Percentiles rank a stretch among this genome's conserved stretches.
Conservation (phyloP, 2,113 vertebrate species). For the Camarhynchus parvulus region DNA sequence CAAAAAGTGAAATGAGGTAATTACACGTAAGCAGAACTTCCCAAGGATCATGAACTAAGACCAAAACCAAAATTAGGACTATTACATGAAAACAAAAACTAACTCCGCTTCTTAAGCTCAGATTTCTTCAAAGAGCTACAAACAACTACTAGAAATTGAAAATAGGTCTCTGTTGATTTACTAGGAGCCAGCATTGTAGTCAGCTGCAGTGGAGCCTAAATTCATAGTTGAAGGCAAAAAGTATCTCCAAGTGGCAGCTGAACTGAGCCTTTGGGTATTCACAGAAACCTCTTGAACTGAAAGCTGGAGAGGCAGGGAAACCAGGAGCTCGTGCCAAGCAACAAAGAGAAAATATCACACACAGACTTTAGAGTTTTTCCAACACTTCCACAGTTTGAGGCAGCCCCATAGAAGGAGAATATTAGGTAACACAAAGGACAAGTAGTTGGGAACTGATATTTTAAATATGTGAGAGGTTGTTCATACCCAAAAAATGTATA, state of each 20-base stretch:
- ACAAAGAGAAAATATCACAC: neutral
- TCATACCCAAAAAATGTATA: neutral
- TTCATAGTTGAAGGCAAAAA: constrained; percentile 11
- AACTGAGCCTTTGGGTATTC: neutral
- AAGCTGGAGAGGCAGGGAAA: neutral
- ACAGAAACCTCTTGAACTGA: neutral
- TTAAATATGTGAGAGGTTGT: neutral
- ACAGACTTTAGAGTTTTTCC: neutral
- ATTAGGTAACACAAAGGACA: neutral
- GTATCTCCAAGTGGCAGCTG: neutral
- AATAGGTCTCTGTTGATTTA: neutral
- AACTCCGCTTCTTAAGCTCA: neutral
- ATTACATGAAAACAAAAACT: neutral
- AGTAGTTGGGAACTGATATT: neutral
- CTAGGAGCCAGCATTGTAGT: neutral
- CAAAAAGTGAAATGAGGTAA: neutral
- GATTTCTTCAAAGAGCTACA: neutral
- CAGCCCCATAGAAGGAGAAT: neutral
- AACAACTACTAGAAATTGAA: neutral
- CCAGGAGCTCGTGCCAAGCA: neutral
- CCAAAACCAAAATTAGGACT: neutral
- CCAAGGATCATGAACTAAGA: neutral
- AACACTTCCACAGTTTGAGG: neutral
- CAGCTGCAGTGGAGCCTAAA: neutral
- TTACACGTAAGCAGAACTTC: neutral